phyloP scores from a whole-genome alignment of 2,113 vertebrate genomes.

The Phalacrocorax aristotelis region DNA sequence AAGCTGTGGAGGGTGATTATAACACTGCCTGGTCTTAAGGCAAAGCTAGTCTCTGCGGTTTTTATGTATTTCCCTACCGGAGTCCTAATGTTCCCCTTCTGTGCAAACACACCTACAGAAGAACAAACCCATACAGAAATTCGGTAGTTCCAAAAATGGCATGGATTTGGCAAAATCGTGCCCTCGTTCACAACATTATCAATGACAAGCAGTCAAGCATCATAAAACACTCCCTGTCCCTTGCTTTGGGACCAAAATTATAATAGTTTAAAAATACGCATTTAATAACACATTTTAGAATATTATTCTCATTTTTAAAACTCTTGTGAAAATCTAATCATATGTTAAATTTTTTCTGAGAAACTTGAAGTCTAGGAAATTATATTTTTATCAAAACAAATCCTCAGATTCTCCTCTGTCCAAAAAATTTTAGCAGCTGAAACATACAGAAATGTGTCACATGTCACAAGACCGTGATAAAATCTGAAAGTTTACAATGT shows the following conservation, averaged over 20 bases:
- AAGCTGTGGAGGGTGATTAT: constrained; percentile 19
- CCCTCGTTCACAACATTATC: neutral
- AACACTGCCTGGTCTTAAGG: constrained; percentile 29
- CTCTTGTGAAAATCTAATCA: neutral
- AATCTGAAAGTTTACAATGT: neutral
- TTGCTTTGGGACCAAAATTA: neutral
- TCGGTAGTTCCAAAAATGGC: neutral
- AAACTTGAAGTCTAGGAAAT: neutral
- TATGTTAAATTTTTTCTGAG: neutral
- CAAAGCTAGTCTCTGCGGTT: neutral
- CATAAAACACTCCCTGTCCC: neutral
- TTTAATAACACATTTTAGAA: neutral
- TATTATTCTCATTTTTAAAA: neutral
- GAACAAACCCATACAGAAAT: neutral
- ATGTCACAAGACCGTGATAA: neutral
- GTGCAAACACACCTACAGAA: neutral
- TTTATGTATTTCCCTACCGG: neutral
- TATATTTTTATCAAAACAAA: neutral
- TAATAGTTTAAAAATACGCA: neutral
- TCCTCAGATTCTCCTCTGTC: neutral
- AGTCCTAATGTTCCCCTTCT: neutral
- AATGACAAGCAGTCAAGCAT: neutral
- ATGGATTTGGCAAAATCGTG: neutral
- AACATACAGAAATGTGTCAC: neutral
- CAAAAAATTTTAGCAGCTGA: neutral